Evolutionary conservation across 2,888 invertebrate genomes (phyloP).

Genomic region (Podabrus alpinus): DNA sequence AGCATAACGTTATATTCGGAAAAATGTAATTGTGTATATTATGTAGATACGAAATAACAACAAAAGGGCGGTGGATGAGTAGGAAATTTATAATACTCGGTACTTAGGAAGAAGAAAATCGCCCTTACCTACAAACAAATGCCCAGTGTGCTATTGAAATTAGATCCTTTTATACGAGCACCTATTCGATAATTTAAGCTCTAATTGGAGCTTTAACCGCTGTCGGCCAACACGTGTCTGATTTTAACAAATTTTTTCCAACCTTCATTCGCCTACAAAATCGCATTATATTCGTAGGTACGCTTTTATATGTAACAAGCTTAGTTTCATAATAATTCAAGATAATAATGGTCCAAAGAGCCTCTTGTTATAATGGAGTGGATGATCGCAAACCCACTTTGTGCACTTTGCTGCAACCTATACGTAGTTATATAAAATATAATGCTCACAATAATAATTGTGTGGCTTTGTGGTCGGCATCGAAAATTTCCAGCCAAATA

Average conservation of each 20-base stretch:
- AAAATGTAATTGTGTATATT: background rate
- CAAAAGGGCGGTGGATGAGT: conserved; percentile 45
- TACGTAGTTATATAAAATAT: background rate
- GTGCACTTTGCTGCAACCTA: conserved; percentile 15
- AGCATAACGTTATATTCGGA: background rate
- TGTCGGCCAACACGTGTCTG: conserved; percentile 47
- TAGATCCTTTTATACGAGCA: conserved; percentile 23
- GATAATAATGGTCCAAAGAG: conserved; percentile 40
- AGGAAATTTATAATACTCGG: conserved; percentile 48
- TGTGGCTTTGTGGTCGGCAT: conserved; percentile 43
- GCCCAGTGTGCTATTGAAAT: conserved; percentile 28
- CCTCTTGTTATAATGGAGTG: conserved; percentile 36
- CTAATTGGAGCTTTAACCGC: conserved; percentile 49
- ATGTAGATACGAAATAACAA: conserved; percentile 4
- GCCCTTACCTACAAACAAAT: conserved; percentile 42
- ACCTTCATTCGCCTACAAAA: conserved; percentile 43
- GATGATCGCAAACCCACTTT: conserved; percentile 13
- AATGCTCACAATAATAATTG: conserved; percentile 33
- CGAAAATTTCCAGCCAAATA: conserved; percentile 8
- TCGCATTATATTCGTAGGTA: conserved; percentile 36
- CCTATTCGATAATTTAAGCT: conserved; percentile 31
- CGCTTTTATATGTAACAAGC: conserved; percentile 43
- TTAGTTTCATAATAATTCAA: conserved; percentile 40
- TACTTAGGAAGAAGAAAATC: conserved; percentile 43
- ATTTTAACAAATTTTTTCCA: conserved; percentile 44